Base-by-base conservation (phyloP, 1,140 invertebrate genomes). In the Tetranychus urticae region DNA sequence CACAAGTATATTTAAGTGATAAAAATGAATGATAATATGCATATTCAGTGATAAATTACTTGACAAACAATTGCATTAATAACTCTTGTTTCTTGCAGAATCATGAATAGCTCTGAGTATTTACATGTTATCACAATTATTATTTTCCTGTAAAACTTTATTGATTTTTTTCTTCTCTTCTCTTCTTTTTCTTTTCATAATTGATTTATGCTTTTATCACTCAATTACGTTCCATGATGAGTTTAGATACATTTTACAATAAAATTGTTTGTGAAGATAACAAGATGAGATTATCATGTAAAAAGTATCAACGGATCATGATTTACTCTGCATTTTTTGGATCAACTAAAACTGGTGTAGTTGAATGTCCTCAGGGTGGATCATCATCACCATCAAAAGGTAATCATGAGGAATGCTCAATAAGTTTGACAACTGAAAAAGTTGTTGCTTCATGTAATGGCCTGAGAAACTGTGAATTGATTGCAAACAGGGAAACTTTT, bases 241-340 rank as follows among this genome's bases (percentile, higher is more conserved):
- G 23, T 79, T 66, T 77, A 91, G 88, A 87, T 73, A 85, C 88
- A 71, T 92, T 91, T 71, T 78, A 83, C 23, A 90, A 85, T 71
- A 84, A 87, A 76, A 83, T 88, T 57, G 86, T 84, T 31, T 93
- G 89, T 71, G 85, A 91, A 71, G 86, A 88, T 68, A 85, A 92
- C 64, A 78, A 82, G 63, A 79, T 90, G 62, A 82, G 84, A 14
- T 61, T 75, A 34, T 61, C 65, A 46, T 75, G 74, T 68, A 60
- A 62, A 35, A 66, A 65, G 59, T 64, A 64, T 69, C 81, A 82
- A 1, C 78, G 88, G 67, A 81, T 94, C 6, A 88, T 86, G 31
- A 82, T 94, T 64, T 91, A 88, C 73, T 88, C 85, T 47, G 88
- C 88, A 7, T 83, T 83, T 68, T 94, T 86, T 71, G 88, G 88